Evolutionary conservation across 1,140 invertebrate species (phyloP), one percentile per base, ranked within the genome.

Genomic region (Mycetomoellerius zeteki): DNA sequence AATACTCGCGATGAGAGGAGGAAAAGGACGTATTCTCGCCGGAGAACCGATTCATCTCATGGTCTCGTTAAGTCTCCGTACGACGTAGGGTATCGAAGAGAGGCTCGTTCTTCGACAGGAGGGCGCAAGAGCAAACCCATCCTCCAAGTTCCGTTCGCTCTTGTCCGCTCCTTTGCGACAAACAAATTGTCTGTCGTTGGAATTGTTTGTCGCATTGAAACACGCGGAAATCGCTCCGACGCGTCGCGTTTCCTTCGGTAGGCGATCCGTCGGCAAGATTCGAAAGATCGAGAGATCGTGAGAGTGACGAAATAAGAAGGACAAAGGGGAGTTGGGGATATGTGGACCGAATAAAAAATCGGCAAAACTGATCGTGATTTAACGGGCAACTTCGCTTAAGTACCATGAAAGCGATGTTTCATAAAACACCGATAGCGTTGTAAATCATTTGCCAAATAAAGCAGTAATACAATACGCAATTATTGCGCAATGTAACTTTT

Each of bases 41-140:
- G 71, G 77, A 86, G 87, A 91, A 75, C 64, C 87, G 89, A 91
- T 92, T 89, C 85, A 92, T 92, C 90, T 92, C 91, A 82, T 78
- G 88, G 85, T 90, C 91, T 91, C 90, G 91, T 92, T 91, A 92
- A 91, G 88, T 92, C 60, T 62, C 88, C 77, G 85, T 54, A 72
- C 72, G 87, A 62, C 77, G 60, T 62, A 86, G 71, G 71, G 50
- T 65, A 84, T 82, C 77, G 85, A 88, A 33, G 81, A 54, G 69
- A 75, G 27, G n/a, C 24, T 24, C 24, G 65, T 24, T 37, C 54
- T 37, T 24, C 54, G 37, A 75, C 77, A 65, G 60, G 65, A 88
- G 86, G 86, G 86, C 86, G 88, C 78, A 86, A 86, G 78, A 58
- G 56, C 21, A 80, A 3, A 3, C 47, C n/a, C 65, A 47, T 33